phyloP scores from a whole-genome alignment of 2,888 invertebrate species.

The Pyrgus malvae region DNA sequence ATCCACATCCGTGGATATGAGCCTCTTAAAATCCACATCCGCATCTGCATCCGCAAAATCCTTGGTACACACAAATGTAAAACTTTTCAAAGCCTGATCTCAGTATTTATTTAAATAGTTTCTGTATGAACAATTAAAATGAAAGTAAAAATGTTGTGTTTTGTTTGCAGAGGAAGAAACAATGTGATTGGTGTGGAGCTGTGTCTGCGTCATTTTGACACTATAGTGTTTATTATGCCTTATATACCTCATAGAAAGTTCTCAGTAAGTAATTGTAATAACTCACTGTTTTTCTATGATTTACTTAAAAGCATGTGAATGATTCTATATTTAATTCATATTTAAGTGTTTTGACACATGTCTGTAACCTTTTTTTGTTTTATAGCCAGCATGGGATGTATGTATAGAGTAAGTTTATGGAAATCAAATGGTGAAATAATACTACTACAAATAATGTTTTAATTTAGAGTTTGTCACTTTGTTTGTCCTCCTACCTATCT shows the following conservation, averaged over 20 bases:
- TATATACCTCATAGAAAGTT: conserved; percentile 92
- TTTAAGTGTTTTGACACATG: not conserved
- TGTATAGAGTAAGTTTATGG: no score
- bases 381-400: conserved; percentile 22
- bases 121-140: not conserved
- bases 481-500: no score
- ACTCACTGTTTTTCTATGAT: not conserved
- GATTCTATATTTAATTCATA: not conserved
- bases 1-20: no score
- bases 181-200: conserved; percentile 91
- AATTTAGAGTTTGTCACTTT: no score
- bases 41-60: no score
- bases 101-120: no score
- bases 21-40: no score
- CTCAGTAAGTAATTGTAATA: conserved; percentile 81
- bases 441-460: no score
- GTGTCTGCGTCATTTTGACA: conserved; percentile 88
- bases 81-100: no score
- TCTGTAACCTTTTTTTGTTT: not conserved
- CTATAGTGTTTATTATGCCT: conserved; percentile 94
- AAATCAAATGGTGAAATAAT: no score
- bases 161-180: conserved; percentile 85
- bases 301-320: not conserved
- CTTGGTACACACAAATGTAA: no score
- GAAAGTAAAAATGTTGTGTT: not conserved